Conservation (phyloP, 2,888 invertebrate species). For the Ectropis crepuscularia region DNA sequence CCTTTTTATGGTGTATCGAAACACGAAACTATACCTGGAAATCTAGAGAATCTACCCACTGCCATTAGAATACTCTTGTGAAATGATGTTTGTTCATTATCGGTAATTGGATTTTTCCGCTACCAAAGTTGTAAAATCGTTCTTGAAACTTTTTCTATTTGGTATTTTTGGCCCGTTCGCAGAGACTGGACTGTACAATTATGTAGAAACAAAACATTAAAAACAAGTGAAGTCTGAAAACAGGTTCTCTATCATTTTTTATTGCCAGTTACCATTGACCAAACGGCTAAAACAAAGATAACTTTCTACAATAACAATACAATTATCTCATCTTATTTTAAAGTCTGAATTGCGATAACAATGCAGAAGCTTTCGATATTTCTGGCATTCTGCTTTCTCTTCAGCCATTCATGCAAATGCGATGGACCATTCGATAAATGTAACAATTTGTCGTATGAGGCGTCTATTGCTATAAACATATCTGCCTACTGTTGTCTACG, state of each 20-base stretch:
- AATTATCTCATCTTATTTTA: conserved; percentile 23
- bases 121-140: neutral
- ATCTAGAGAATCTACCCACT: conserved; percentile 1
- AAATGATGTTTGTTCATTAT: conserved; percentile 1
- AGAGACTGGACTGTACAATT: neutral
- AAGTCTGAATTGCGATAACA: conserved; percentile 19
- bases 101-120: conserved; percentile 1
- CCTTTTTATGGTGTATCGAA: conserved; percentile 48
- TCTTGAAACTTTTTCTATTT: neutral
- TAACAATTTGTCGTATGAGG: conserved; percentile 28
- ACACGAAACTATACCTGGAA: conserved; percentile 19
- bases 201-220: neutral
- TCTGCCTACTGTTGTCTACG: conserved; percentile 3
- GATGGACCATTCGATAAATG: conserved; percentile 32
- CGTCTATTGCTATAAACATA: conserved; percentile 26
- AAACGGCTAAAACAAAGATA: conserved; percentile 13
- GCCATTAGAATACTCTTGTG: conserved; percentile 5
- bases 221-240: conserved; percentile 8
- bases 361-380: conserved; percentile 28
- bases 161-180: neutral
- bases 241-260: conserved; percentile 14
- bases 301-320: conserved; percentile 29
- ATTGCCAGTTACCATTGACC: conserved; percentile 9
- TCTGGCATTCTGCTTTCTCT: conserved; percentile 34
- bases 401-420: conserved; percentile 32